phyloP scores from a whole-genome alignment of 2,888 invertebrate species.

The Gastrophysa polygoni region DNA sequence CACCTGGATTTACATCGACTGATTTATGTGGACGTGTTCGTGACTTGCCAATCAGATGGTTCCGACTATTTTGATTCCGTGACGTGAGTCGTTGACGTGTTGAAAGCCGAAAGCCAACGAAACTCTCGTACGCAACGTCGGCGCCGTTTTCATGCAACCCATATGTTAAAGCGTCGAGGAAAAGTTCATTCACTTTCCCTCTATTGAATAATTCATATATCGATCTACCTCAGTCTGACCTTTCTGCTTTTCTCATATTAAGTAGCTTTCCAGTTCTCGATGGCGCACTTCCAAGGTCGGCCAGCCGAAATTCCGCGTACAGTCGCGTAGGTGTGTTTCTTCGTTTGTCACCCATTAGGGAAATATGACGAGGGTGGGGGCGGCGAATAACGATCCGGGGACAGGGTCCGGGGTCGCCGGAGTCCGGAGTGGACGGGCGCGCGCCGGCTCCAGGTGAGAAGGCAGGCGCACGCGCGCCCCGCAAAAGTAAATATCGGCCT shows the following conservation, averaged over 20 bases:
- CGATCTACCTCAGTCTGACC: conserved; percentile 59
- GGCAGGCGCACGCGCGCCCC: conserved; percentile 33
- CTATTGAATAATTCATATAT: conserved; percentile 61
- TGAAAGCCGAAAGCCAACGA: no score
- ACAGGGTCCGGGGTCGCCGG: conserved; percentile 45
- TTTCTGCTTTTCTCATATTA: conserved; percentile 59
- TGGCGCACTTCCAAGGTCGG: conserved; percentile 48
- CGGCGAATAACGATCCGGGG: conserved; percentile 60
- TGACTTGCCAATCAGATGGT: no score
- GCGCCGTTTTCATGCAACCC: conserved; percentile 55
- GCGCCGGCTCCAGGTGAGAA: conserved; percentile 47
- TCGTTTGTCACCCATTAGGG: conserved; percentile 51
- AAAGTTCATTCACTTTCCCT: conserved; percentile 60
- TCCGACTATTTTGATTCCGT: no score
- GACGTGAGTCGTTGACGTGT: no score
- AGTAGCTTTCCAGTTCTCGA: conserved; percentile 52
- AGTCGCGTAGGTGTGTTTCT: conserved; percentile 34
- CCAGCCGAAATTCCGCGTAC: conserved; percentile 11
- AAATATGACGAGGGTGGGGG: conserved; percentile 54
- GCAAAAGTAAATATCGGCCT: conserved; percentile 45
- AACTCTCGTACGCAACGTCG: no score
- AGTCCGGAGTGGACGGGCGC: conserved; percentile 36
- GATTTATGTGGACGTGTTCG: no score
- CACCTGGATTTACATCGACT: no score
- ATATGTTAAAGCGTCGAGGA: conserved; percentile 55